Conservation (phyloP, 2,113 vertebrate species). For the Ophthalmolycus amberensis region DNA sequence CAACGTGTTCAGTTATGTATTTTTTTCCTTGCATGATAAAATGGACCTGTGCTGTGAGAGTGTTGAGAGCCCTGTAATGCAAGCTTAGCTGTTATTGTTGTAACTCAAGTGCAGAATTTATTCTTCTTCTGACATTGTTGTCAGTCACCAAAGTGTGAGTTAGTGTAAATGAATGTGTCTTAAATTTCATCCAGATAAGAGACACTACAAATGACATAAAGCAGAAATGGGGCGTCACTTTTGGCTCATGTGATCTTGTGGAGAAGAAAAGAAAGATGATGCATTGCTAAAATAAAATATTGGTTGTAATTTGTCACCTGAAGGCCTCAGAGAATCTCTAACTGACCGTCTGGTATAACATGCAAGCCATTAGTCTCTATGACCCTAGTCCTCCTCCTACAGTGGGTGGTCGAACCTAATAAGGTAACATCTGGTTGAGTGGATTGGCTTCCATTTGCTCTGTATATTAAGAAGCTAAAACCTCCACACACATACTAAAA, state of each 20-base stretch:
- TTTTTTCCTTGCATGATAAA: no score
- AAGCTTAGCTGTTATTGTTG: neutral
- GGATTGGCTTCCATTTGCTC: constrained; percentile 43
- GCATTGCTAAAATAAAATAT: constrained; percentile 1
- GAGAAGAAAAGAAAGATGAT: neutral
- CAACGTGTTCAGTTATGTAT: neutral
- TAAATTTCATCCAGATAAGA: neutral
- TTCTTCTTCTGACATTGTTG: neutral
- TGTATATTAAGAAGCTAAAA: neutral
- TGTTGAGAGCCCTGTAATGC: neutral
- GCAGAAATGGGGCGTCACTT: neutral
- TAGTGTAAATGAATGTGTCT: neutral
- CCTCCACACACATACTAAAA: constrained; percentile 7
- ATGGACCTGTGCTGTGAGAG: neutral
- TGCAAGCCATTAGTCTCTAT: constrained; percentile 5
- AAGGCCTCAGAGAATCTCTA: constrained; percentile 1
- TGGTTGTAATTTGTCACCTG: constrained; percentile 11
- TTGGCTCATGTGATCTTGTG: neutral
- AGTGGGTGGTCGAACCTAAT: constrained; percentile 54
- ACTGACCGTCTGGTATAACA: constrained; percentile 2
- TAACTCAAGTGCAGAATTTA: neutral
- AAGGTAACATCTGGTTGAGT: constrained; percentile 52
- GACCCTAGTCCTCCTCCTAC: neutral
- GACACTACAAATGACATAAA: neutral
- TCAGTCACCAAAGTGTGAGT: neutral